Base-by-base conservation (phyloP, 2,888 invertebrate species). In the Drosophila gaucha region DNA sequence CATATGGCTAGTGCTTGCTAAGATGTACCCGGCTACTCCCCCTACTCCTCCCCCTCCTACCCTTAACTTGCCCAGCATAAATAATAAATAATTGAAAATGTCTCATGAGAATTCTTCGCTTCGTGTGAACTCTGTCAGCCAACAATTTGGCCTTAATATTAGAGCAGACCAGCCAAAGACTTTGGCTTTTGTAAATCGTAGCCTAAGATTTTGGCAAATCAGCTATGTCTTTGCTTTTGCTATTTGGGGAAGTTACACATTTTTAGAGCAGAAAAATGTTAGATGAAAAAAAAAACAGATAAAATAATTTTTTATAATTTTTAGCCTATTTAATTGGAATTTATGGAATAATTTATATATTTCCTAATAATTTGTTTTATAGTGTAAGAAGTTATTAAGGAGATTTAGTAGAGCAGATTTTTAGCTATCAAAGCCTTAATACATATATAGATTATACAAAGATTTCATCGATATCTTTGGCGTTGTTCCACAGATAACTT, bases 11-110 rank as follows among this genome's bases (percentile, higher is more conserved):
- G 63, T 66, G 49, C 28, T 60, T 22, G 14, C 55, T 38, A 44
- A 52, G 60, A 66, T 52, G 70, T 49, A 51, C 6, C 33, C 28
- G 24, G 43, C 47, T 24, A 38, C 49, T 28, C 33, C 20, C n/a
- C 26, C 26, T 22, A n/a, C 18, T 26, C 12, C 24, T 3, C 39
- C 22, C 14, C 9, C 9, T 14, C 18, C 28, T 39, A 9, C 10
- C 22, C 10, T 14, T 56, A 10, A 26, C 55, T 44, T 22, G 31
- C 62, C 54, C 49, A 49, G 67, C 77, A 86, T 88, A 78, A 89
- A 88, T 84, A 87, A 86, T 88, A 73, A 87, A 88, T 89, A 88
- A 88, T 88, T 88, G 85, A 89, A 89, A 88, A 84, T 72, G 86
- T 84, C 89, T 82, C 88, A 63, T 52, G 78, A 79, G 87, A 79